Conservation (phyloP, 1,140 invertebrate genomes). For the Camponotus pennsylvanicus region DNA sequence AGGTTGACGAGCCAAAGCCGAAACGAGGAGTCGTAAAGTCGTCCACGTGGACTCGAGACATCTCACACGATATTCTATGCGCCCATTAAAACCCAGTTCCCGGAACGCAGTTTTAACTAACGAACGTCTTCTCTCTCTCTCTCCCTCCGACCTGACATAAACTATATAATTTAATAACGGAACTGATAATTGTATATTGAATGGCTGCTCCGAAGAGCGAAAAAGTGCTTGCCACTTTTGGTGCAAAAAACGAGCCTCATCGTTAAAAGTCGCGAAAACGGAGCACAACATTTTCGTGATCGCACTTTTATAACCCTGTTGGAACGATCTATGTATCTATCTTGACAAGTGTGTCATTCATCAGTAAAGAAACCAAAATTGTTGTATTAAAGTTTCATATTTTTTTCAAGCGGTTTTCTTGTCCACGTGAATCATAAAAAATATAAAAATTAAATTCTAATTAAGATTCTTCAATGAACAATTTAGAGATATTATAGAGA, state of each 20-base stretch:
- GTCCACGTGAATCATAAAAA: no score
- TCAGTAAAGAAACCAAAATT: background rate
- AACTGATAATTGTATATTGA: conserved; percentile 69
- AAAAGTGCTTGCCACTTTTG: conserved; percentile 37
- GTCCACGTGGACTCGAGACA: conserved; percentile 56
- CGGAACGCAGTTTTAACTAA: conserved; percentile 66
- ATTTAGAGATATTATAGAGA: background rate
- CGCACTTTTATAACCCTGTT: background rate
- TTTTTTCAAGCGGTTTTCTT: no score
- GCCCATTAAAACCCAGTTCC: conserved; percentile 74
- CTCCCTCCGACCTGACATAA: conserved; percentile 62
- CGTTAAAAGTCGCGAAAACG: conserved; percentile 36
- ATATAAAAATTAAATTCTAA: no score
- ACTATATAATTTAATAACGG: conserved; percentile 72
- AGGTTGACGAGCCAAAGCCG: conserved; percentile 59
- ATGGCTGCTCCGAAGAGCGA: conserved; percentile 7
- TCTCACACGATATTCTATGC: conserved; percentile 70
- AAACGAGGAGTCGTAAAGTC: conserved; percentile 73
- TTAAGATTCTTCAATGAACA: background rate
- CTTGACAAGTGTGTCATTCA: conserved; percentile 30
- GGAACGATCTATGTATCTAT: conserved; percentile 4
- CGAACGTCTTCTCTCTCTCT: conserved; percentile 12
- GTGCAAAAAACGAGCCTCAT: conserved; percentile 6
- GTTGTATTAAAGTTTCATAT: no score
- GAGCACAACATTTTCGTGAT: conserved; percentile 24